Base-by-base conservation (phyloP, 2,797 vertebrate genomes). In the Oophaga sylvatica region DNA sequence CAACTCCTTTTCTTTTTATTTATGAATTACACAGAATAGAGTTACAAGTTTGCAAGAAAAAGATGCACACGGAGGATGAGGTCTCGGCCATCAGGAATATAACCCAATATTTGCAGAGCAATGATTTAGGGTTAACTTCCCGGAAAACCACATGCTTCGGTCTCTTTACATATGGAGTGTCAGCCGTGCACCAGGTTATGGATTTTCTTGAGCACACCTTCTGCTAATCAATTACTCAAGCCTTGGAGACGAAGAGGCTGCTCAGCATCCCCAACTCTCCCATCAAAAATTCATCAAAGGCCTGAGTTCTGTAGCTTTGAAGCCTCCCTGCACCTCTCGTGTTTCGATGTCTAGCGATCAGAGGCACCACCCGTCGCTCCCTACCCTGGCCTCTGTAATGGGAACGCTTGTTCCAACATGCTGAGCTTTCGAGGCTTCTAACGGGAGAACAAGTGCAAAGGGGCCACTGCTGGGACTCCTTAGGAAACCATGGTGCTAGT, bases 211-310 rank as follows among this genome's bases (percentile, higher is more conserved):
- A 92, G 93, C 92, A 92, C 92, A 92, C 93, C 92, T 91, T 92
- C 94, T 94, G 94, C 95, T 95, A 95, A 96, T 95, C 95, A 96
- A 95, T 95, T 95, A 95, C 95, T 94, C 93, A 91, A 92, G 91
- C 93, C 92, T 92, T 93, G 94, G 94, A 89, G 95, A 94, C 92
- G 93, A 93, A 92, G 93, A 94, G 92, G 93, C 92, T 91, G 90
- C 92, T 92, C 93, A 91, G 91, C 93, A 94, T 95, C 94, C 95
- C 94, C 95, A 95, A 95, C 94, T 94, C 94, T 93, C 92, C 91
- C 91, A 95, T 96, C 93, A 96, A 95, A 96, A 95, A 95, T 95
- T 95, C 94, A 95, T 96, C 95, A 95, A 95, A 95, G 93, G 80
- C 91, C 92, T 88, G 92, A 91, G 91, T 92, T 95, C 56, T 71